These are phyloP conservation scores for Crypturellus undulatus DNA, from an alignment of 2,113 vertebrate species.

Conservation along the genomic window DNA sequence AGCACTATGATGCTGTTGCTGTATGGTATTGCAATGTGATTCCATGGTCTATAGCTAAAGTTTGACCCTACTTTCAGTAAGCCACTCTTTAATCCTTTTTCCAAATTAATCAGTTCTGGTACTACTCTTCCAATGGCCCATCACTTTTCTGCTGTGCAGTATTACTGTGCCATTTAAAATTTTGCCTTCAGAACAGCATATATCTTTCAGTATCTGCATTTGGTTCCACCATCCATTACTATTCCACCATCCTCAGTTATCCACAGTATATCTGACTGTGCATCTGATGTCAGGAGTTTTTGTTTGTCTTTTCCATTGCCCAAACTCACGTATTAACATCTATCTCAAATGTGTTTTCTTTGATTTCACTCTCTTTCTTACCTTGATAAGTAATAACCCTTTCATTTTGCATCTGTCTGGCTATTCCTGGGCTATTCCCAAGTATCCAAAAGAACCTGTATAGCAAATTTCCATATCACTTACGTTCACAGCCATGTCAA, in stretches of 20 bases:
- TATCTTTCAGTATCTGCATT: background rate
- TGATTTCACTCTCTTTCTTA: background rate
- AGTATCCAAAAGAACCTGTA: background rate
- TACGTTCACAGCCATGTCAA: background rate
- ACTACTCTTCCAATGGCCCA: background rate
- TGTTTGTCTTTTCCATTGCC: background rate
- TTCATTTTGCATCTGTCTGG: background rate
- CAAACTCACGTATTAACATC: background rate
- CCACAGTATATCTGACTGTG: background rate
- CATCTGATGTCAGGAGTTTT: background rate
- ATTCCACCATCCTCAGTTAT: background rate
- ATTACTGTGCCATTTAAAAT: background rate
- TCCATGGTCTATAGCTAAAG: background rate
- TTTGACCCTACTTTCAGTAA: background rate
- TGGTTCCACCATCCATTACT: background rate
- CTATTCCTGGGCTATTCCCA: background rate
- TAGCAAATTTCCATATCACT: background rate
- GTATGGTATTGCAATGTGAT: background rate
- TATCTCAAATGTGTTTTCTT: background rate
- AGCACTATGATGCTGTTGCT: no score
- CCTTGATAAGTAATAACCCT: background rate
- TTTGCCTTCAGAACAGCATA: background rate
- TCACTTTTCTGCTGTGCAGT: background rate
- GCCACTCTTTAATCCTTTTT: background rate
- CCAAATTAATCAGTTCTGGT: background rate